phyloP scores from a whole-genome alignment of 92 coral and sea anemone genomes.

The Actinostola sp. region DNA sequence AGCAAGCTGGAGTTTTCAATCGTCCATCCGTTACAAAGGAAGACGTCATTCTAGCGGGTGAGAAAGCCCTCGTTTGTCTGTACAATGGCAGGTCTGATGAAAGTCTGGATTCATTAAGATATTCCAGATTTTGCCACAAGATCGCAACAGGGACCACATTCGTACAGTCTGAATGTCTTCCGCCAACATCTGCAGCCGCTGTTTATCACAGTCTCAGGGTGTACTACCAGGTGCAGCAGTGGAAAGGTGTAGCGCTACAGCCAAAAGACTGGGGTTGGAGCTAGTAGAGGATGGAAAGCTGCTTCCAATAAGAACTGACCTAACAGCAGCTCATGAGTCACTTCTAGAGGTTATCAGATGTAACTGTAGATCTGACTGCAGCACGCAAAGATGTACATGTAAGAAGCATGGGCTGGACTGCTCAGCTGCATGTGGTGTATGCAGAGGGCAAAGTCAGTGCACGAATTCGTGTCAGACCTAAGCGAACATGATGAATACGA shows the following conservation, averaged over 20 bases:
- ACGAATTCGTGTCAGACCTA: too few species aligned
- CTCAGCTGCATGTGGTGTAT: conserved; percentile 37
- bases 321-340: conserved; percentile 31
- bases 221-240: conserved; percentile 27
- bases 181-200: conserved; percentile 9
- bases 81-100: conserved; percentile 30
- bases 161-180: too few species aligned
- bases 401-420: conserved; percentile 41
- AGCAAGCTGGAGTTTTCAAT: conserved; percentile 37
- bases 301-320: conserved; percentile 14
- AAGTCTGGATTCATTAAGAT: conserved; percentile 7
- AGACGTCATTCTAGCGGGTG: conserved; percentile 41
- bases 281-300: conserved; percentile 18
- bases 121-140: conserved; percentile 35
- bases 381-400: conserved; percentile 30
- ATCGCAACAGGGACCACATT: conserved; percentile 35
- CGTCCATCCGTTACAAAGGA: neutral
- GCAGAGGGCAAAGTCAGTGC: conserved; percentile 24
- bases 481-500: too few species aligned
- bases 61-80: conserved; percentile 33
- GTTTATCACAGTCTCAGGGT: neutral
- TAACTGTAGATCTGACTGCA: conserved; percentile 43
- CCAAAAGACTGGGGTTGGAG: conserved; percentile 30
- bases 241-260: conserved; percentile 22
- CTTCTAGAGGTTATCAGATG: conserved; percentile 35